These are phyloP conservation scores for Nomada lathburiana DNA, from an alignment of 2,888 invertebrate genomes.

Conservation along the genomic window DNA sequence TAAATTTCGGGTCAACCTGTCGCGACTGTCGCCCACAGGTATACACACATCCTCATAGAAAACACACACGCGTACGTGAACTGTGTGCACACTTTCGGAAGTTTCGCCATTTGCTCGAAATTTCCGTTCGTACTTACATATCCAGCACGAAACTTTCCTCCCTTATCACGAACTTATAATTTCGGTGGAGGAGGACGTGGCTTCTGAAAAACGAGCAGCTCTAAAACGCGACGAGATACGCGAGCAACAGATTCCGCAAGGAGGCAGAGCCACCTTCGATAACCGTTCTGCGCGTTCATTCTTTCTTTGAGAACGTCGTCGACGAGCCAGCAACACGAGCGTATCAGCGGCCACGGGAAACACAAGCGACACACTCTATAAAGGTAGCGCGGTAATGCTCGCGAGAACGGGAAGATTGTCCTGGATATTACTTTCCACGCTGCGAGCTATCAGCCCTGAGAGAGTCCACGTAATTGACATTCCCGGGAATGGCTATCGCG, in stretches of 20 bases:
- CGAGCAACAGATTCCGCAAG: conserved; percentile 1
- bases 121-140: neutral
- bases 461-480: conserved; percentile 54
- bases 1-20: conserved; percentile 14
- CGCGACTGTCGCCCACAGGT: neutral
- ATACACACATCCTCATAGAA: neutral
- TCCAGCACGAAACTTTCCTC: neutral
- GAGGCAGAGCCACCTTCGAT: neutral
- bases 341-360: conserved; percentile 31
- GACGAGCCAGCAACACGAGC: neutral
- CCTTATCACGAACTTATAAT: conserved; percentile 8
- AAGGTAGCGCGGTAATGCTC: conserved; percentile 30
- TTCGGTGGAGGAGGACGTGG: neutral
- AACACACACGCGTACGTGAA: too few species aligned
- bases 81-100: neutral
- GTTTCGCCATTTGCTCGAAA: neutral
- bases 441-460: conserved; percentile 31
- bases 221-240: neutral
- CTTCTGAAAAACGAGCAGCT: neutral
- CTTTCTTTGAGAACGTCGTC: conserved; percentile 7
- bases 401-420: conserved; percentile 46
- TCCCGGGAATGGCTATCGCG: conserved; percentile 29
- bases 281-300: conserved; percentile 2
- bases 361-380: conserved; percentile 11
- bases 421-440: conserved; percentile 53